Base-by-base conservation (phyloP, 2,113 vertebrate species). In the Callithrix jacchus region DNA sequence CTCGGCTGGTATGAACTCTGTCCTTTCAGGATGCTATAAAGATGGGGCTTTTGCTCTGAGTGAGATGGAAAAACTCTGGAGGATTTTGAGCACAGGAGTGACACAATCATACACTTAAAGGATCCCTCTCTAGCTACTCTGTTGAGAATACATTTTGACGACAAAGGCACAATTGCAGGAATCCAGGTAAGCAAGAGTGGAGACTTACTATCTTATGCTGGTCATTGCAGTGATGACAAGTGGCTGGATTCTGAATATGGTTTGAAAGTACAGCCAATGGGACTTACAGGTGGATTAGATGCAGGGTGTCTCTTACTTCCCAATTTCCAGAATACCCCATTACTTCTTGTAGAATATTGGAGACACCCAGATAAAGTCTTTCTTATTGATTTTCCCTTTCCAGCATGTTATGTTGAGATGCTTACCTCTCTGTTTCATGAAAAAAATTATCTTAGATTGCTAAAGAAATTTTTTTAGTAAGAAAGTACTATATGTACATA, bases 401-500 rank as follows among this genome's bases (percentile, higher is more conserved):
- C 18, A 54, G 30, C 9, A 27, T 1, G 2, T 71, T 61, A 20
- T 35, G 27, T 71, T 79, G 32, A 21, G 5, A 68, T 27, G 40
- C 30, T 37, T 40, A 21, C 42, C 17, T 64, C n/a, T 37, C n/a
- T 90, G n/a, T n/a, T 47, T 45, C 49, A 70, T 45, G 30, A 52
- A 68, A 91, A 49, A 82, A 58, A 47, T 61, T 8, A n/a, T 21
- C 68, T 58, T 76, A 25, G 23, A 91, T 61, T 58, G 42, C 37
- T n/a, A n/a, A 92, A 77, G 77, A 61, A 42, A 18, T 42, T 73
- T 83, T 68, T 90, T 77, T 64, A 66, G 45, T 20, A 68, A 73
- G 9, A 80, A 92, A 86, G 37, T 17, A 74, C 6, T 35, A 25
- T 25, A 42, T 47, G 12, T 20, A 80, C 1, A 35, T 42, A 37